Conservation (phyloP, 2,888 invertebrate species). For the Lasius fuliginosus region DNA sequence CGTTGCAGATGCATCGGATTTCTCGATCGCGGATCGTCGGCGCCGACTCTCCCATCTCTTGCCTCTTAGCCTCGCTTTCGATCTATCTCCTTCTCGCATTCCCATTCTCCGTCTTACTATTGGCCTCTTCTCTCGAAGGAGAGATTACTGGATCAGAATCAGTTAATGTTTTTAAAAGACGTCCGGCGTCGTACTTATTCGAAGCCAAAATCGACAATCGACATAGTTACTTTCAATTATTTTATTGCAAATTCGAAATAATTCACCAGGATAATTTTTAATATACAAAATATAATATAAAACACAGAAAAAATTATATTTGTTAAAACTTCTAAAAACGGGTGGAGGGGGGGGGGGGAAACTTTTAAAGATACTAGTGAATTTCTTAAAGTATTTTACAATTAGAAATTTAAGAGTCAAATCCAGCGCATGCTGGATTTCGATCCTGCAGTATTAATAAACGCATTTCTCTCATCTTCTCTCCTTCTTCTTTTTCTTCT, state of each 20-base stretch:
- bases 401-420: background rate
- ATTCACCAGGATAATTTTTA: background rate
- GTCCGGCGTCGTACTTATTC: constrained; percentile 15
- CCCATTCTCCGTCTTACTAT: constrained; percentile 20
- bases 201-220: background rate
- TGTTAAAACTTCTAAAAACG: background rate
- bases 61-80: constrained; percentile 13
- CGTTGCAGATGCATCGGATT: constrained; percentile 49
- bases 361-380: background rate
- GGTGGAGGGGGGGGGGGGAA: background rate
- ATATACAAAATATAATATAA: background rate
- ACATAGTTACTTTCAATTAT: background rate
- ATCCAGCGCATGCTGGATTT: background rate
- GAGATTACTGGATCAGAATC: constrained; percentile 22
- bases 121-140: constrained; percentile 10
- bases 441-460: constrained; percentile 42
- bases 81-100: constrained; percentile 32
- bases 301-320: background rate
- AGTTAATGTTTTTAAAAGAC: constrained; percentile 30
- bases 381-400: background rate
- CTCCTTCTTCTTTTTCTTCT: background rate
- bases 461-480: constrained; percentile 16
- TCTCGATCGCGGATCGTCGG: constrained; percentile 59
- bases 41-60: constrained; percentile 41
- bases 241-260: background rate